Evolutionary conservation across 2,113 vertebrate genomes (phyloP), one percentile per base, ranked within the genome.

Genomic region (Crotalus tigris): DNA sequence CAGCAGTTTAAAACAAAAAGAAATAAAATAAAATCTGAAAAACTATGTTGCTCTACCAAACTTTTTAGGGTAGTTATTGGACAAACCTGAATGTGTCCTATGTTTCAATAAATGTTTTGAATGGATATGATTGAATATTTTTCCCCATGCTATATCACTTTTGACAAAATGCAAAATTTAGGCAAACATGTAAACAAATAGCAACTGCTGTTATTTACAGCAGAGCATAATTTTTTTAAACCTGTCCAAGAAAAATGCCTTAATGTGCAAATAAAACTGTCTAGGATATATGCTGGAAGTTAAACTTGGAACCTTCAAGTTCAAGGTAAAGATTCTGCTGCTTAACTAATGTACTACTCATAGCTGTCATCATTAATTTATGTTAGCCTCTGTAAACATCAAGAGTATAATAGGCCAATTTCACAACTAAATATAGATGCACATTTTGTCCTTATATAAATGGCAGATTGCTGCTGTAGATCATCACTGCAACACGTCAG

Each of bases 401-500:
- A 98, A 97, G 98, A 98, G 97, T 97, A 98, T 98, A 98, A 98
- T 98, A 98, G 97, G 98, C 98, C 98, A 97, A 98, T 98, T 98
- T 98, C 98, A 98, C 97, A 98, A 98, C 97, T 98, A 98, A 98
- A 98, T 98, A 98, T 97, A 98, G 98, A 98, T 97, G 97, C 97
- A 98, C 97, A 97, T 98, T 97, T 97, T 98, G 98, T 97, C 97
- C 98, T 98, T 98, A 98, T 98, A 98, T 97, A 97, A 98, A 98
- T 98, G 97, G 98, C 97, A 98, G 98, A 98, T 98, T 98, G 98
- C 98, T 97, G 97, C 98, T 97, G 97, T 98, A 98, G 97, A 98
- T 98, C 98, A 98, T 98, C 95, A 92, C 97, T 95, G 97, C 97
- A 97, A 97, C 96, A 97, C 97, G 93, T 98, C 97, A 98, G 97